A percentile compares a stretch with the other conserved stretches of the same genome.
Conservation (phyloP, 2,888 invertebrate genomes). For the Philhelius pedissequus region DNA sequence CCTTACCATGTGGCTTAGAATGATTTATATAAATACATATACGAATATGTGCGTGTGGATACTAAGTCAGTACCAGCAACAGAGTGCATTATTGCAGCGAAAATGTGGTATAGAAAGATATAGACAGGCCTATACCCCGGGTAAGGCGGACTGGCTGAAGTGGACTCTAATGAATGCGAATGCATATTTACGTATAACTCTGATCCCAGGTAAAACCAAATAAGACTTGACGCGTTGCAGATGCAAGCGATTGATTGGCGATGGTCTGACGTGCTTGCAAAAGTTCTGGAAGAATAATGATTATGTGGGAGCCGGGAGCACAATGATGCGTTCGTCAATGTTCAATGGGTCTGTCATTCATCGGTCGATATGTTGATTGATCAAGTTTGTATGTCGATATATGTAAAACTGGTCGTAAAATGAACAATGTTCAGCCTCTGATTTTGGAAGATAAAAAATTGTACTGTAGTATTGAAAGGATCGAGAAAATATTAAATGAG, state of each 20-base stretch:
- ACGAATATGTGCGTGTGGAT: background rate
- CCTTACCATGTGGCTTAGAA: slow-evolving; percentile 21
- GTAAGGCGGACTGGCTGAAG: background rate
- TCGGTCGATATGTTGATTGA: slow-evolving; percentile 33
- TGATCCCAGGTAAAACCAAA: slow-evolving; percentile 44
- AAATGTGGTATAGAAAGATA: background rate
- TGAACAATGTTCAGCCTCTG: background rate
- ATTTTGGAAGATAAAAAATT: background rate
- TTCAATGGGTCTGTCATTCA: slow-evolving; percentile 44
- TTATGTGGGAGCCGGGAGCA: slow-evolving; percentile 42
- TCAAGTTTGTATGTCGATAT: slow-evolving; percentile 36
- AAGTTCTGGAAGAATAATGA: slow-evolving; percentile 24
- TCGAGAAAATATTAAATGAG: background rate
- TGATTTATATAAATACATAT: background rate
- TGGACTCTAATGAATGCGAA: slow-evolving; percentile 61
- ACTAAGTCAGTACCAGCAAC: slow-evolving; percentile 14
- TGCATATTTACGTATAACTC: slow-evolving; percentile 39
- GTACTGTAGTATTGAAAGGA: background rate
- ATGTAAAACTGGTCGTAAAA: background rate
- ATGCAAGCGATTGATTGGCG: slow-evolving; percentile 56
- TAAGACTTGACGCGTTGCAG: slow-evolving; percentile 35
- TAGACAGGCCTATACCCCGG: background rate
- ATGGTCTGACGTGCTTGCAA: slow-evolving; percentile 35
- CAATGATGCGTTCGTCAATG: slow-evolving; percentile 54
- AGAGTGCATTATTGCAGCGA: slow-evolving; percentile 16